Evolutionary conservation across 2,797 vertebrate species (phyloP), one percentile per base, ranked within the genome.

Genomic region (Pantherophis vulpinus): DNA sequence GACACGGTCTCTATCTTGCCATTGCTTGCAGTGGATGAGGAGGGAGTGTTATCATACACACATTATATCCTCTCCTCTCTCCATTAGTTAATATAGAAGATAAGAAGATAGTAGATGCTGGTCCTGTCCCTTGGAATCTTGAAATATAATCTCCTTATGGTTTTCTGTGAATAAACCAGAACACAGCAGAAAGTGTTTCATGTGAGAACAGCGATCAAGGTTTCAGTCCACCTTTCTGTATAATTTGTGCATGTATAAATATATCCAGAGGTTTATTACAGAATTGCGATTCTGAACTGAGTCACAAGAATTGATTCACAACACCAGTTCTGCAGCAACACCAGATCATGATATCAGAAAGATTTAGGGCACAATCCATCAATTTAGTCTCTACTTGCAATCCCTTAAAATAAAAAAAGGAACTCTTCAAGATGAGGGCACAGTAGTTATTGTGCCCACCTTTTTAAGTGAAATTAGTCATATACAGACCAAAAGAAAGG

Each of bases 191-290:
- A 86, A 95, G 94, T 93, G 95, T 96, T 96, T 97, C 96, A 96
- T 97, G 96, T 96, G 97, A 96, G 95, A 96, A 95, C 93, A 93
- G 94, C 95, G 94, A 95, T 93, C 92, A 79, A 89, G 94, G 94
- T 92, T 93, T 94, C 87, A 94, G 87, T 95, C 95, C 93, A 83
- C 93, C 95, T 96, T 88, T 96, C 94, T 93, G 90, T 90, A 92
- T 90, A 96, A 56, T 59, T 66, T 86, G 89, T 91, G 92, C 10
- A 83, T 47, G 20, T 92, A 92, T 55, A 86, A 94, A 88, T 95
- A 89, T 91, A 94, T 88, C 93, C 88, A 91, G 58, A 91, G 74
- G 91, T 94, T 88, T 95, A 96, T 94, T 91, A 93, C 8, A 3
- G 91, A 90, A 94, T 93, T 86, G 61, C 92, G 95, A 87, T 92